These are phyloP conservation scores for Arctopsyche grandis DNA, from an alignment of 1,140 invertebrate genomes.

Conservation along the genomic window DNA sequence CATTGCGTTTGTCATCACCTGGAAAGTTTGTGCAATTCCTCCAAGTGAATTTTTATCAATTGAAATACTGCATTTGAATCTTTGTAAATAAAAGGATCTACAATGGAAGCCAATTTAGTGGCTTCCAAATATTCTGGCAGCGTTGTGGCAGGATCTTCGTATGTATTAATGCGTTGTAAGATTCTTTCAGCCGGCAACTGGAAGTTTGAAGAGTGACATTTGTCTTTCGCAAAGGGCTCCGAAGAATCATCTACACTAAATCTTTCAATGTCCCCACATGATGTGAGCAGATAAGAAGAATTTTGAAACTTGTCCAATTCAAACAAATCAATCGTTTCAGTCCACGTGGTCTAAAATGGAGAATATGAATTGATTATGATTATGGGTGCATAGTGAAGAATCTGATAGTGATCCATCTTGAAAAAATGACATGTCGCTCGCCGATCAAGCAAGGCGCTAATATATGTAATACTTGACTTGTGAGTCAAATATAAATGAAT, in stretches of 20 bases:
- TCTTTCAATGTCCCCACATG: conserved; percentile 1
- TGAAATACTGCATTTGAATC: conserved; percentile 39
- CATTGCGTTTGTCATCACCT: conserved; percentile 35
- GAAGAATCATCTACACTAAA: not conserved
- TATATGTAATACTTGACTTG: too few species aligned
- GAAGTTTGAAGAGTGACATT: conserved; percentile 17
- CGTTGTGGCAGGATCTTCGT: conserved; percentile 39
- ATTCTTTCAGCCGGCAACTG: conserved; percentile 36
- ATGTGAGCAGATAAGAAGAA: not conserved
- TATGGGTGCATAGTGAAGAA: too few species aligned
- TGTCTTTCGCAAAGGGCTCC: not conserved
- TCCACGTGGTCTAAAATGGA: conserved; percentile 46
- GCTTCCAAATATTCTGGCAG: conserved; percentile 23
- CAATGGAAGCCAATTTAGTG: conserved; percentile 13
- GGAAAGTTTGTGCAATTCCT: conserved; percentile 39
- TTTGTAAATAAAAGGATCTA: conserved; percentile 37
- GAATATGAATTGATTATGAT: not conserved
- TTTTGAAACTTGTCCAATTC: conserved; percentile 18
- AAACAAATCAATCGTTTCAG: conserved; percentile 40
- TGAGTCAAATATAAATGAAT: too few species aligned
- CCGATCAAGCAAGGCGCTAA: too few species aligned
- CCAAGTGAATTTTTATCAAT: conserved; percentile 44
- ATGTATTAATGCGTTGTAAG: conserved; percentile 40
- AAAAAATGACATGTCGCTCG: too few species aligned
- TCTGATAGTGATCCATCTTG: too few species aligned